These are phyloP conservation scores for Synanthedon myopaeformis DNA, from an alignment of 2,888 invertebrate genomes.

Conservation along the genomic window DNA sequence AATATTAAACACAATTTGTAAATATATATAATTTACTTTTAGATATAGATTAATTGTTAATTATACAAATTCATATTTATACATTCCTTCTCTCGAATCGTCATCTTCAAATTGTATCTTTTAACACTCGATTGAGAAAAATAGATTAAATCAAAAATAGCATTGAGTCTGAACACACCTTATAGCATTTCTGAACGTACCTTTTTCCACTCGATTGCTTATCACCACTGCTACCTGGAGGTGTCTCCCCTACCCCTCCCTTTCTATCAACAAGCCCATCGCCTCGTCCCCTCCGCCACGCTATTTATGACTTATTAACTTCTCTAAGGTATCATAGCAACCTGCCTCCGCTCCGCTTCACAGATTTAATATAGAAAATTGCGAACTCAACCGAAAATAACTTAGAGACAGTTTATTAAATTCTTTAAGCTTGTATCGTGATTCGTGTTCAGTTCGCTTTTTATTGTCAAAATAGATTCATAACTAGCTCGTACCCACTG, in stretches of 20 bases:
- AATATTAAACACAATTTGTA: no score
- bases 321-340: constrained; percentile 68
- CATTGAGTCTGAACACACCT: constrained; percentile 43
- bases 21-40: no score
- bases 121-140: constrained; percentile 2
- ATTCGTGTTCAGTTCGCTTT: constrained; percentile 1
- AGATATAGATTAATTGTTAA: no score
- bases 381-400: constrained; percentile 55
- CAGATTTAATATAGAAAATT: constrained; percentile 67
- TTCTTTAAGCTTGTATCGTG: constrained; percentile 21
- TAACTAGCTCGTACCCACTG: no score
- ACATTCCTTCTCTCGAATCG: neutral
- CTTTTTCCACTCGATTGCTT: constrained; percentile 67
- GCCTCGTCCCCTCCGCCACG: constrained; percentile 32
- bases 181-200: constrained; percentile 46
- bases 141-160: constrained; percentile 25
- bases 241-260: constrained; percentile 21
- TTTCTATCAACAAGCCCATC: constrained; percentile 20
- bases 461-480: constrained; percentile 1
- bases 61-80: no score
- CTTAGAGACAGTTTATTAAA: constrained; percentile 60
- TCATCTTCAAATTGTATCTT: neutral
- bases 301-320: constrained; percentile 71
- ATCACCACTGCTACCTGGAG: constrained; percentile 54
- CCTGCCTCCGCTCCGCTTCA: constrained; percentile 40